Evolutionary conservation across 2,113 vertebrate species (phyloP).

Genomic region (Puntigrus tetrazona): DNA sequence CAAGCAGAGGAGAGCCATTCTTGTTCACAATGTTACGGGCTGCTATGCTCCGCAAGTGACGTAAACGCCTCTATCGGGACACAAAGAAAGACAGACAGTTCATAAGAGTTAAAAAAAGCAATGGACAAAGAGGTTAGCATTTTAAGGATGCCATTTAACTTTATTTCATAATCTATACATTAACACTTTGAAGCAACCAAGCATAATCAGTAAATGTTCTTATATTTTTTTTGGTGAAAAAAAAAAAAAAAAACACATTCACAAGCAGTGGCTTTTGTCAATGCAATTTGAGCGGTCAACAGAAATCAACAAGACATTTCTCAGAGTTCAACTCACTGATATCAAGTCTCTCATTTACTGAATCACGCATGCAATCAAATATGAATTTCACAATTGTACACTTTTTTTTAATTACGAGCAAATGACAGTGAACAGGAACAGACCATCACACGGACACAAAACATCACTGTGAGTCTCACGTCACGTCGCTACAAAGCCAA

Average conservation of each 20-base stretch:
- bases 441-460: conserved; percentile 27
- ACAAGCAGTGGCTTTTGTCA: not conserved
- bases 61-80: conserved; percentile 85
- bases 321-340: not conserved
- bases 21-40: conserved; percentile 92
- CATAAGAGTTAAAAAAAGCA: not conserved
- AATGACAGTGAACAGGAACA: conserved; percentile 14
- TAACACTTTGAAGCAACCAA: not conserved
- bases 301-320: not conserved
- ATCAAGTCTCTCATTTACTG: not conserved
- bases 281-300: not conserved
- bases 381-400: not conserved
- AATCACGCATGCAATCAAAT: not conserved
- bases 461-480: conserved; percentile 27
- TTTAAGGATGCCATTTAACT: not conserved
- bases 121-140: not conserved
- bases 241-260: not conserved
- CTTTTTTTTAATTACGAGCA: not conserved
- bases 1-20: conserved; percentile 90
- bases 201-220: too few relatives aligned
- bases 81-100: conserved; percentile 9
- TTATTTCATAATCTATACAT: not conserved
- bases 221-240: not conserved
- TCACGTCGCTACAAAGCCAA: conserved; percentile 14
- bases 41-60: conserved; percentile 93